Percentiles rank a stretch among this genome's conserved stretches.
phyloP scores from a whole-genome alignment of 1,140 invertebrate genomes.

The Brevipalpus yothersi region DNA sequence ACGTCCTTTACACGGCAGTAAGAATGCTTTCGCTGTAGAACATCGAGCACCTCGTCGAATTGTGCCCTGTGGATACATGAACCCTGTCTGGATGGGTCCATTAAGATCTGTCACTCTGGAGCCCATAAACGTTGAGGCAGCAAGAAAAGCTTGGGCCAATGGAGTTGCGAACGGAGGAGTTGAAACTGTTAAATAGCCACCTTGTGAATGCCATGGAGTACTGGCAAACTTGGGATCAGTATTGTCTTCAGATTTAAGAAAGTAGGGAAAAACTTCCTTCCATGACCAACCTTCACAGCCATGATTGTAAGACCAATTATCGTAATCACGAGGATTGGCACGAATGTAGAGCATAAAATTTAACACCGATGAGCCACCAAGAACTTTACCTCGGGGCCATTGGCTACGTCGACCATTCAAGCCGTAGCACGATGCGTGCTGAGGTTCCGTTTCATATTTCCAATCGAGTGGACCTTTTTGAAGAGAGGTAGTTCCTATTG shows the following conservation, averaged over 20 bases:
- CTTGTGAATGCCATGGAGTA: constrained; percentile 44
- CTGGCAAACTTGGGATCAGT: constrained; percentile 49
- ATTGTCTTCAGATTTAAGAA: constrained; percentile 69
- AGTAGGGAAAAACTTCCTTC: constrained; percentile 59
- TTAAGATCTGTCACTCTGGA: constrained; percentile 55
- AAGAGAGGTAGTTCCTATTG: constrained; percentile 55
- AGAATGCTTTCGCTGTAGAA: constrained; percentile 64
- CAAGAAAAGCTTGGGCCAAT: constrained; percentile 47
- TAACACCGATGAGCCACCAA: constrained; percentile 56
- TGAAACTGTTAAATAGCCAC: constrained; percentile 57
- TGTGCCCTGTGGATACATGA: constrained; percentile 40
- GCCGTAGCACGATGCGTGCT: constrained; percentile 48
- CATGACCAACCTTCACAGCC: constrained; percentile 83
- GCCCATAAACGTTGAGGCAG: constrained; percentile 50
- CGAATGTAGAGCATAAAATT: constrained; percentile 95
- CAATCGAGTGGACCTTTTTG: constrained; percentile 61
- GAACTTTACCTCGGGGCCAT: constrained; percentile 55
- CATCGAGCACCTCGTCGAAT: constrained; percentile 62
- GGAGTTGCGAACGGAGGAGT: constrained; percentile 55
- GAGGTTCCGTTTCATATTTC: constrained; percentile 57
- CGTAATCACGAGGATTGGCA: constrained; percentile 77
- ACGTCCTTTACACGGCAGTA: constrained; percentile 49
- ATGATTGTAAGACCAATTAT: constrained; percentile 53
- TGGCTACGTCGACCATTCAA: constrained; percentile 49
- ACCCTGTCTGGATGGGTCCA: constrained; percentile 41